phyloP scores from a whole-genome alignment of 2,888 invertebrate species.

The Baccha elongata region DNA sequence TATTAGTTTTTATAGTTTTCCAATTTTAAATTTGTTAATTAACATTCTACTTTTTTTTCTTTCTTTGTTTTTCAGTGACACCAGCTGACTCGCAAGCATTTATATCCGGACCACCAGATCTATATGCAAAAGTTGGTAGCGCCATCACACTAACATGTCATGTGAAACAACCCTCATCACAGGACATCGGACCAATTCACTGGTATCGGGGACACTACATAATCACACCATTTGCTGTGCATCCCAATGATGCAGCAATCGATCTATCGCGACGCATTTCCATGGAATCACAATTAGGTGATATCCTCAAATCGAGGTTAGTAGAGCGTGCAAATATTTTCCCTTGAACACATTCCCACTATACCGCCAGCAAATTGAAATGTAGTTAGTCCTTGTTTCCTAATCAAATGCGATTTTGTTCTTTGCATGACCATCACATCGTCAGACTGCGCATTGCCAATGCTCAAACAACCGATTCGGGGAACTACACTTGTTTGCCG shows the following conservation, averaged over 20 bases:
- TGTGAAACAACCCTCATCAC: slow-evolving; percentile 86
- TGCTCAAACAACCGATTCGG: slow-evolving; percentile 90
- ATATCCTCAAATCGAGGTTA: slow-evolving; percentile 88
- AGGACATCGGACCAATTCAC: slow-evolving; percentile 88
- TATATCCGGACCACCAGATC: slow-evolving; percentile 86
- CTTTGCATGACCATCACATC: slow-evolving; percentile 5
- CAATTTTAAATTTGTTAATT: too few relatives aligned
- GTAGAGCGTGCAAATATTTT: slow-evolving; percentile 48
- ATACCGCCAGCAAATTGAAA: slow-evolving; percentile 11
- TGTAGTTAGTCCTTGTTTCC: slow-evolving; percentile 7
- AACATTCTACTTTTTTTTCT: slow-evolving; percentile 18
- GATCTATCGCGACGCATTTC: slow-evolving; percentile 81
- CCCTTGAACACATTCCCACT: background rate
- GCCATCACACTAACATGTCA: slow-evolving; percentile 88
- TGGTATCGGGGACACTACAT: slow-evolving; percentile 86
- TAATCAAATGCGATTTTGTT: slow-evolving; percentile 20
- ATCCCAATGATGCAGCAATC: slow-evolving; percentile 81
- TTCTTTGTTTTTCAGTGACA: slow-evolving; percentile 77
- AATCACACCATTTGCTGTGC: slow-evolving; percentile 80
- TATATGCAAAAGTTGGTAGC: slow-evolving; percentile 90
- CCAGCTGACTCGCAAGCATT: slow-evolving; percentile 87
- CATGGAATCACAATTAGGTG: slow-evolving; percentile 82
- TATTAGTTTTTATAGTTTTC: too few relatives aligned
- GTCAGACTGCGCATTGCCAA: slow-evolving; percentile 88
- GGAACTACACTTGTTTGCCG: slow-evolving; percentile 94